Evolutionary conservation across 2,113 vertebrate genomes (phyloP).

Genomic region (Poicephalus gulielmi): DNA sequence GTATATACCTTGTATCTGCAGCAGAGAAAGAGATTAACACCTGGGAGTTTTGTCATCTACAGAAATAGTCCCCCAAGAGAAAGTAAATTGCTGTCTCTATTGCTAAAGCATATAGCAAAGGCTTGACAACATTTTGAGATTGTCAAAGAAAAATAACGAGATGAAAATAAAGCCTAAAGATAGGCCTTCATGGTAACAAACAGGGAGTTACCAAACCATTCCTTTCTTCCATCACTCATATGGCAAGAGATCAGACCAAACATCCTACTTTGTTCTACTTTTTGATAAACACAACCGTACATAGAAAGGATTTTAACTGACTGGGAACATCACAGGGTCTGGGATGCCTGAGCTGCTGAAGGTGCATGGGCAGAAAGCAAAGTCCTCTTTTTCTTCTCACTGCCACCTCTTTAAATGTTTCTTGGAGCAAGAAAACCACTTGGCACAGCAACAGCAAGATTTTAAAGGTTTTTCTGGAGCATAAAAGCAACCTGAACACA

Average conservation of each 20-base stretch:
- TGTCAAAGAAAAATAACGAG: background rate
- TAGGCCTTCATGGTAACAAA: accelerated
- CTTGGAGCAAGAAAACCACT: background rate
- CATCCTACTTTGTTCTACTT: background rate
- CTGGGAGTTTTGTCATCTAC: background rate
- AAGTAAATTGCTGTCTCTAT: background rate
- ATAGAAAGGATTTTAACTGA: background rate
- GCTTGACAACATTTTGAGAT: background rate
- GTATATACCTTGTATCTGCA: background rate
- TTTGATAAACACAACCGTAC: background rate
- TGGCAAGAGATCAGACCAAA: background rate
- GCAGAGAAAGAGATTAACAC: background rate
- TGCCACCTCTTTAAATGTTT: background rate
- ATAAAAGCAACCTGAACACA: background rate
- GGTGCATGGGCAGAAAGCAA: background rate
- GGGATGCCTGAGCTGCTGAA: background rate
- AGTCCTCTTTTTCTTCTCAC: background rate
- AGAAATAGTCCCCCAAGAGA: background rate
- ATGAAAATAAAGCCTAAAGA: background rate
- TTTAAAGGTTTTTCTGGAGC: background rate
- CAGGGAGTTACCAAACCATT: background rate
- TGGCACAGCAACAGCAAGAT: accelerated
- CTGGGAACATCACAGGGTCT: background rate
- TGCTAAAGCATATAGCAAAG: background rate
- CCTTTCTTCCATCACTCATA: background rate